A percentile compares a stretch with the other conserved stretches of the same genome.
phyloP scores from a whole-genome alignment of 2,797 vertebrate genomes.

The Heliangelus exortis region DNA sequence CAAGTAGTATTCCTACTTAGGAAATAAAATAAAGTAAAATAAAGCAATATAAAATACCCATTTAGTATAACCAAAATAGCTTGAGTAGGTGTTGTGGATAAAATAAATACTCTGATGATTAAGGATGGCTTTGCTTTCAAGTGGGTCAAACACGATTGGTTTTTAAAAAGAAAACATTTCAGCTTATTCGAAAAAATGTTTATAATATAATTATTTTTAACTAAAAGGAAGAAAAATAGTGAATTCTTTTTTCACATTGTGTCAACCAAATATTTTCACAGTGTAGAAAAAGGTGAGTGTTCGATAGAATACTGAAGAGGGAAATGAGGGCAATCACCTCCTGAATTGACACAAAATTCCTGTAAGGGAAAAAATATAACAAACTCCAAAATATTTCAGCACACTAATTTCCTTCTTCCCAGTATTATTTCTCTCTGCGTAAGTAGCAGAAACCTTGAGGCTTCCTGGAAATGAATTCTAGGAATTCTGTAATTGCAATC shows the following conservation, averaged over 20 bases:
- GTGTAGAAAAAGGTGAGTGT: fast-evolving
- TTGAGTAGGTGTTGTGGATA: fast-evolving
- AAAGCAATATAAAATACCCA: fast-evolving
- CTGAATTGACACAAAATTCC: neutral
- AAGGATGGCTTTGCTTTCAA: neutral
- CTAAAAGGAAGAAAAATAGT: too few relatives aligned
- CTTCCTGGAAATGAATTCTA: neutral
- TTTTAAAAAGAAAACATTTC: neutral
- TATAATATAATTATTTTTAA: too few relatives aligned
- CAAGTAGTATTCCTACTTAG: neutral
- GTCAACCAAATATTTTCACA: neutral
- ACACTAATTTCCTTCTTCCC: neutral
- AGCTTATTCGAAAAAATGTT: too few relatives aligned
- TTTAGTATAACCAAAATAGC: neutral
- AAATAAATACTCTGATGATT: neutral
- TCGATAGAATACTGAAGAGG: neutral
- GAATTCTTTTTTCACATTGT: fast-evolving
- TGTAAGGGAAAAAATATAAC: neutral
- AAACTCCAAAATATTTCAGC: neutral
- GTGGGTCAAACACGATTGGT: fast-evolving
- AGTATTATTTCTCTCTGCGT: neutral
- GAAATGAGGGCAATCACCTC: neutral
- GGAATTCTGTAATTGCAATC: neutral
- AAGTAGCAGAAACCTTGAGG: neutral
- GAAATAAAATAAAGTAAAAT: neutral